Conservation (phyloP, 1,140 invertebrate species). For the Atta colombica region DNA sequence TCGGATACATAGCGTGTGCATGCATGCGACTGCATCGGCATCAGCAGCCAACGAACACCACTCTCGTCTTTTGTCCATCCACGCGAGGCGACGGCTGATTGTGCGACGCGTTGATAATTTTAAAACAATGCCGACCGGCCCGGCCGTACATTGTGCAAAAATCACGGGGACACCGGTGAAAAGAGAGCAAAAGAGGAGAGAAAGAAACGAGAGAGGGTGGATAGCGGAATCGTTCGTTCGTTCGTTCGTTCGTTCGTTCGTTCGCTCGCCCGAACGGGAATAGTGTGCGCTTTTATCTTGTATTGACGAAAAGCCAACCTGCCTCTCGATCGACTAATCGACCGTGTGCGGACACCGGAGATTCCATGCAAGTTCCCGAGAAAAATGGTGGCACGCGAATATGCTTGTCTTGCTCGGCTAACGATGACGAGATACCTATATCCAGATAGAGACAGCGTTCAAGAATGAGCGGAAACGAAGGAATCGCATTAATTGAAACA, state of each 20-base stretch:
- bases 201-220: conserved; percentile 18
- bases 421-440: neutral
- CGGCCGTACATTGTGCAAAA: conserved; percentile 84
- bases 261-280: conserved; percentile 32
- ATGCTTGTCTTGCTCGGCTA: conserved; percentile 25
- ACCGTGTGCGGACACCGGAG: conserved; percentile 71
- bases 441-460: neutral
- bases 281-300: conserved; percentile 71
- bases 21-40: conserved; percentile 55
- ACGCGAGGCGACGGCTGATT: conserved; percentile 82
- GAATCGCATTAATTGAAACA: conserved; percentile 51
- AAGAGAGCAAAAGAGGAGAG: conserved; percentile 70
- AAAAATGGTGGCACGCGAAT: conserved; percentile 69
- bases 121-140: conserved; percentile 82
- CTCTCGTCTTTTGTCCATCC: conserved; percentile 78
- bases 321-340: conserved; percentile 75
- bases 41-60: conserved; percentile 46
- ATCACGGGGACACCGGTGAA: conserved; percentile 75
- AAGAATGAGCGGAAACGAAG: conserved; percentile 15
- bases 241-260: conserved; percentile 28
- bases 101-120: conserved; percentile 86
- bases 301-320: conserved; percentile 72
- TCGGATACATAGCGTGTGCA: conserved; percentile 39
- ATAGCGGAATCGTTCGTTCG: neutral
- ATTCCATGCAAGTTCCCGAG: conserved; percentile 55